Evolutionary conservation across 2,888 invertebrate genomes (phyloP).

Genomic region (Lottia gigantea): DNA sequence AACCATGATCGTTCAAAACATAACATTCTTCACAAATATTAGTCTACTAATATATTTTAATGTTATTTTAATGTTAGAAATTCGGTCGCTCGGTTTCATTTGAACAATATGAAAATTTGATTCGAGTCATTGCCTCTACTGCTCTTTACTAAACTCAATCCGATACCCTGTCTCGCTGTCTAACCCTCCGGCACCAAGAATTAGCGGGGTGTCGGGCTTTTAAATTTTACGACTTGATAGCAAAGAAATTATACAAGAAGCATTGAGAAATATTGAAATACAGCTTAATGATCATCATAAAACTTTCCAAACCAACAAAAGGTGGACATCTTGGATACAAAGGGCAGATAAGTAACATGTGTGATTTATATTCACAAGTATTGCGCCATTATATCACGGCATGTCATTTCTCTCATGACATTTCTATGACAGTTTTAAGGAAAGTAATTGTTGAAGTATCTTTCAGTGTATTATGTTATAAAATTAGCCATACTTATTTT

Average conservation of each 20-base stretch:
- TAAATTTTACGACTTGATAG: slow-evolving; percentile 11
- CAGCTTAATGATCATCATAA: slow-evolving; percentile 8
- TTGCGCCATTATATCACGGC: not conserved
- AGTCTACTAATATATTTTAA: not conserved
- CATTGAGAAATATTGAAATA: slow-evolving; percentile 11
- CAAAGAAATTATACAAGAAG: slow-evolving; percentile 2
- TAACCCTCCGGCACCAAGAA: not conserved
- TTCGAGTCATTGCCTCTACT: slow-evolving; percentile 3
- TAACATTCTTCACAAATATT: not conserved
- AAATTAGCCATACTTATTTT: too few species aligned
- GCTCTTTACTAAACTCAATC: not conserved
- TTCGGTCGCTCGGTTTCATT: slow-evolving; percentile 4
- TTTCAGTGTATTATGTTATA: too few species aligned
- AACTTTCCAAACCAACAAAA: slow-evolving; percentile 2
- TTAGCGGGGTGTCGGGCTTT: slow-evolving; percentile 9
- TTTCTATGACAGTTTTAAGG: too few species aligned
- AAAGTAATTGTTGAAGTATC: too few species aligned
- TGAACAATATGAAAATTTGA: slow-evolving; percentile 4
- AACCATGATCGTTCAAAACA: not conserved
- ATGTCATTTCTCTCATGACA: not conserved
- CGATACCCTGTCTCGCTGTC: not conserved
- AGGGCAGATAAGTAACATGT: slow-evolving; percentile 11
- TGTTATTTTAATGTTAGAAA: not conserved
- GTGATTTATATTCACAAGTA: slow-evolving; percentile 6
- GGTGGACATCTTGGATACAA: not conserved